Percentiles rank a stretch among this genome's conserved stretches.
Evolutionary conservation across 2,113 vertebrate species (phyloP).

Genomic region (Tetrax tetrax): DNA sequence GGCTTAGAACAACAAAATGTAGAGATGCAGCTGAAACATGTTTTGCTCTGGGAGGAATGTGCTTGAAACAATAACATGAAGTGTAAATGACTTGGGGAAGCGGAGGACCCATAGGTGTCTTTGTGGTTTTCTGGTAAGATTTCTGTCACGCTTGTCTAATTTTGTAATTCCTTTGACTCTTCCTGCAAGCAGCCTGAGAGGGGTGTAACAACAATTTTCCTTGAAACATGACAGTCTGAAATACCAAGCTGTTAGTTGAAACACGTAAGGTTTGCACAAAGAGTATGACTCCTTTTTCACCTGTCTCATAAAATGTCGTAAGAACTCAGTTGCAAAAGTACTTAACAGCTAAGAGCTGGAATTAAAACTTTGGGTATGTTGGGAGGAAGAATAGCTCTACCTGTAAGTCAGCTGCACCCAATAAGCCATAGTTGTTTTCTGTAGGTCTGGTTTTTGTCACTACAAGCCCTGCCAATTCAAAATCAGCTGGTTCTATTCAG

Average conservation of each 20-base stretch:
- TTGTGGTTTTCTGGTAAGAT: not conserved
- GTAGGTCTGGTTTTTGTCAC: not conserved
- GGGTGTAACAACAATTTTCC: not conserved
- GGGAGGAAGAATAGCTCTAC: not conserved
- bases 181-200: not conserved
- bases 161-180: not conserved
- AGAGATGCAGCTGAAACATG: accelerated
- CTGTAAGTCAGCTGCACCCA: not conserved
- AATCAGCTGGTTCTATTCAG: not conserved
- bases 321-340: not conserved
- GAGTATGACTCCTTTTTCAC: not conserved
- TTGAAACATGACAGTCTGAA: not conserved
- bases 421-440: not conserved
- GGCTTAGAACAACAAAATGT: not conserved
- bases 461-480: not conserved
- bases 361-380: not conserved
- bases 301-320: not conserved
- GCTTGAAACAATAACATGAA: not conserved
- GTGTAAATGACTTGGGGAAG: not conserved
- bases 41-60: not conserved
- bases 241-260: not conserved
- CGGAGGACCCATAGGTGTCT: not conserved
- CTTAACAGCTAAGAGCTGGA: not conserved
- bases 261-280: not conserved
- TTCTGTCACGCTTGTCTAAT: not conserved